Base-by-base conservation (phyloP, 2,888 invertebrate genomes). In the Cephus pygmeus region DNA sequence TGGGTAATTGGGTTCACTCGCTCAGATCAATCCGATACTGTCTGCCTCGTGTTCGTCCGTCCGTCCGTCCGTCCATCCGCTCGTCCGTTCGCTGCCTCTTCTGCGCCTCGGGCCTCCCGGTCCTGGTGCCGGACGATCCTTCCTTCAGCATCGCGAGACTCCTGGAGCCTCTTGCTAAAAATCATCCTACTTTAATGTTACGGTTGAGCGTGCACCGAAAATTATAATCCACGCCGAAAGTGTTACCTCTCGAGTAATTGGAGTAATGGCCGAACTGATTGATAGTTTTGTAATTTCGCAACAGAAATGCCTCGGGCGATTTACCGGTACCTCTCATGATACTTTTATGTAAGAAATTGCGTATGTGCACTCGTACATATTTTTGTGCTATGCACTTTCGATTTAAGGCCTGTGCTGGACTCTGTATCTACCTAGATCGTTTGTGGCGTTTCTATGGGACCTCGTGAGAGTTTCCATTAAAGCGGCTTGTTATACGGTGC, bases 1-100 rank as follows among this genome's bases (percentile, higher is more conserved):
- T 86, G 86, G 90, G 90, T 91, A 91, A 91, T 91, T 91, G 91
- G 91, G 90, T 91, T 91, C 91, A 91, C 91, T 88, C 90, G 89
- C 87, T 87, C 87, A 90, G 91, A 91, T 91, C 91, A 88, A 89
- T 90, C 90, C 90, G 91, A 91, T 91, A 91, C 90, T 91, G 91
- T 91, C 91, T 88, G 86, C 88, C 88, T 84, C 88, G 88, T 88
- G 91, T 90, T 89, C 86, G 88, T 90, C 90, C 85, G 86, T 90
- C 88, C 85, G 84, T 88, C 87, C 86, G 82, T 85, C 84, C 81
- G 73, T 77, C 69, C n/a, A 69, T 34, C 36, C 79, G 36, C 69
- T 76, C 69, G 74, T 36, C 68, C 76, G 76, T 71, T 71, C 71
- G 71, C 71, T 71, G 71, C 34, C 69, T 35, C 34, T 77, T 68